Evolutionary conservation across 2,113 vertebrate genomes (phyloP), one percentile per base, ranked within the genome.

Genomic region (Nothocercus nigrocapillus): DNA sequence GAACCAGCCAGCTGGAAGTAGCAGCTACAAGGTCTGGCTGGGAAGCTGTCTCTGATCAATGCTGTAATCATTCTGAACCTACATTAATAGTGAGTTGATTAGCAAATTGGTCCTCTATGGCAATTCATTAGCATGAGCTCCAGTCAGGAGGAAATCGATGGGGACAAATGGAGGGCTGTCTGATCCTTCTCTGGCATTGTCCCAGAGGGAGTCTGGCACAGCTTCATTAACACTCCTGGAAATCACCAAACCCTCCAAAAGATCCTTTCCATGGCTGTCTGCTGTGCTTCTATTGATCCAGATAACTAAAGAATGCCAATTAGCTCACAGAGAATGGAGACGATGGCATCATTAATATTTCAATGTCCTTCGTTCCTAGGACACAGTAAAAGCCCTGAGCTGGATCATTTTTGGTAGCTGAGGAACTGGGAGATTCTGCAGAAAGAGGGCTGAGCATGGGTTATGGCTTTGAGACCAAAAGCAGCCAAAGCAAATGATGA

Each of bases 101-200:
- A 93, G 54, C 88, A 76, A 15, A 12, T 69, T 56, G 49, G 27
- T 66, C 45, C 28, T 82, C 63, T 47, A 7, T 77, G 90, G 61
- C 72, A 87, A 79, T 95, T 96, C 44, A 95, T 97, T 95, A 95
- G 81, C 85, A 75, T 79, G 62, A 91, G 59, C 54, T 84, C 85
- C 94, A 93, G 83, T 40, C 81, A 72, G 74, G 70, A 85, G 81
- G 38, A 58, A 85, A 92, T 97, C 66, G 2, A 77, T 93, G 83
- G 88, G 66, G 13, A 24, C 32, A 64, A 72, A 66, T 69, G 74
- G 75, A 94, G 20, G 47, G 13, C 73, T 85, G 32, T 84, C 86
- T 76, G 69, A 64, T 61, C 73, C 72, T 85, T 70, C 47, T 14
- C 70, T 90, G 85, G 92, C n/a, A 1, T 47, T 76, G 32, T 93